Evolutionary conservation across 2,888 invertebrate genomes (phyloP), one percentile per base, ranked within the genome.

Genomic region (Drosophila neoperkinsi): DNA sequence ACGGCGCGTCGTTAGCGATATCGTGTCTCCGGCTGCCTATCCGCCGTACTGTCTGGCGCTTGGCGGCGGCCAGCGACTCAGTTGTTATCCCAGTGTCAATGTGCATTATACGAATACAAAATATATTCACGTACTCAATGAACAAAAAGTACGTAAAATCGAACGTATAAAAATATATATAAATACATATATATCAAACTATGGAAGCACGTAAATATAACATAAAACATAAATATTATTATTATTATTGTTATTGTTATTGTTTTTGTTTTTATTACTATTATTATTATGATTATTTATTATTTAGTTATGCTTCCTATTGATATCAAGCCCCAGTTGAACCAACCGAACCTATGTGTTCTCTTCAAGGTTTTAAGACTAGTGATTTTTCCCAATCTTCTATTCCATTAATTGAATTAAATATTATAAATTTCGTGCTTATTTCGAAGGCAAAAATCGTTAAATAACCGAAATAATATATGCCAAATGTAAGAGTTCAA

Each of bases 11-110:
- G 30, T 10, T 38, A 49, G 61, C 58, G 36, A 67, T 55, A 52
- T 36, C 74, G 36, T 46, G 46, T 25, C 50, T 62, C 43, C 38
- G 38, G 61, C 46, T 55, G 53, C 31, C 43, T 50, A 50, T 56
- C 63, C 62, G 74, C 49, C 64, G 53, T 36, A 36, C 52, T 59
- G 78, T 71, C 81, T 68, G 73, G 28, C 41, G 30, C 9, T 52
- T 58, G 53, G 52, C 64, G 53, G 63, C 53, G 46, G 53, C 41
- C 60, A 62, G 59, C 63, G 38, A 46, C 41, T 81, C 70, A 82
- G 85, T 77, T 77, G 79, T 67, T 69, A 60, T 72, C 68, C 67
- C 65, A 81, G 82, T 74, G 66, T 76, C 79, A 66, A 64, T 74
- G 74, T 73, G 82, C 73, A 68, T 68, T 66, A 70, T 31, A 61